A percentile compares a stretch with the other conserved stretches of the same genome.
Conservation (phyloP, 2,797 vertebrate species). For the Borostomias antarcticus region DNA sequence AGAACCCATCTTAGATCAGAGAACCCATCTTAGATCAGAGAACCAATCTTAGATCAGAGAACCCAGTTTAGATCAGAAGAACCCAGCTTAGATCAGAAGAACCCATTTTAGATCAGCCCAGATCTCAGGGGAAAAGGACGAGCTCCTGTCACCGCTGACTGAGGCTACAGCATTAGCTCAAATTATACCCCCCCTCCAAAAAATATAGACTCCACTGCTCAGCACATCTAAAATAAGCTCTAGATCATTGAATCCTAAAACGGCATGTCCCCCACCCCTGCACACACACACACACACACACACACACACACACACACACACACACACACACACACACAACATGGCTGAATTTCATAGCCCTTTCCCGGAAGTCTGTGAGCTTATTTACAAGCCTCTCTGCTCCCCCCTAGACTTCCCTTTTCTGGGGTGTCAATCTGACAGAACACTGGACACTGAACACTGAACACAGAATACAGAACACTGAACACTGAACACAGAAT, state of each 20-base stretch:
- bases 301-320: conserved; percentile 35
- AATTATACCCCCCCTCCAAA: conserved; percentile 29
- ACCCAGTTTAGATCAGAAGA: neutral
- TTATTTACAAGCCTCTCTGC: conserved; percentile 38
- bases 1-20: no score
- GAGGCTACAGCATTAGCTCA: conserved; percentile 34
- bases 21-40: conserved; percentile 29
- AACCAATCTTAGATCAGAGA: no score
- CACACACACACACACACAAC: conserved; percentile 38
- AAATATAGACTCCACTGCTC: neutral
- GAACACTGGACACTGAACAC: conserved; percentile 21
- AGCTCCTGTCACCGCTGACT: conserved; percentile 22
- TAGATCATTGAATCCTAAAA: neutral
- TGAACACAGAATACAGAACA: no score
- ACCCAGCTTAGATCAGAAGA: neutral
- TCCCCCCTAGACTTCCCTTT: conserved; percentile 18
- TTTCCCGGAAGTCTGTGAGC: conserved; percentile 44
- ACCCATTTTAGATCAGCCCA: conserved; percentile 12
- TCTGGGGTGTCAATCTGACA: conserved; percentile 34
- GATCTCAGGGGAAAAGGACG: no score
- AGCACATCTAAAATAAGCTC: conserved; percentile 27
- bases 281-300: neutral
- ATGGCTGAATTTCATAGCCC: conserved; percentile 32
- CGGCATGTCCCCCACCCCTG: neutral
- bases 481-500: no score